Evolutionary conservation across 2,113 vertebrate species (phyloP), one percentile per base, ranked within the genome.

Genomic region (Axis porcinus): DNA sequence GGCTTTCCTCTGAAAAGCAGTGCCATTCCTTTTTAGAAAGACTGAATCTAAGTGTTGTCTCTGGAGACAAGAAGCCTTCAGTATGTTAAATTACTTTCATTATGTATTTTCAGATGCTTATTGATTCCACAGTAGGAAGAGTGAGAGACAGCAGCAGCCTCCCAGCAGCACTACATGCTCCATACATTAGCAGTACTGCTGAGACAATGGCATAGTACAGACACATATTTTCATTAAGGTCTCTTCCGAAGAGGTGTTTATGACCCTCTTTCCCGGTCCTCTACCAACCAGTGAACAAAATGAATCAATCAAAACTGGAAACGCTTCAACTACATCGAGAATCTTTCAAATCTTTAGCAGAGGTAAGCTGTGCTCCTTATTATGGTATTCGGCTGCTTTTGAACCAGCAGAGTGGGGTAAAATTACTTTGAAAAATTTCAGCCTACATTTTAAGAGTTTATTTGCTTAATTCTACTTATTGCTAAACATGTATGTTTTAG

Each of bases 71-170:
- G 98, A 99, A 99, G 98, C 97, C 98, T 99, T 99, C 99, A 98
- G 98, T 98, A 99, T 98, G 99, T 98, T 99, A 99, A 99, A 99
- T 99, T 98, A 99, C 99, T 99, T 99, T 99, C 98, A 99, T 99
- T 98, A 99, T 98, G 98, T 97, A 98, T 99, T 99, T 99, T 99
- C 99, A 99, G 98, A 98, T 97, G 99, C 99, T 98, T 99, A 99
- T 99, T 99, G 99, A 99, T 99, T 99, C 96, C 98, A 98, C 98
- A 94, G 98, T 98, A 98, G 98, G 98, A 98, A 98, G 98, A 99
- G 98, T 96, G 98, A 98, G 98, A 98, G 98, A 98, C 98, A 98
- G 98, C 99, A 99, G 99, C 99, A 99, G 98, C 98, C 98, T 98
- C 97, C 97, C 98, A 98, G 87, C 98, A 98, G 99, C 98, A 98